These are phyloP conservation scores for Valencia hispanica DNA, from an alignment of 2,797 vertebrate genomes.

Conservation along the genomic window DNA sequence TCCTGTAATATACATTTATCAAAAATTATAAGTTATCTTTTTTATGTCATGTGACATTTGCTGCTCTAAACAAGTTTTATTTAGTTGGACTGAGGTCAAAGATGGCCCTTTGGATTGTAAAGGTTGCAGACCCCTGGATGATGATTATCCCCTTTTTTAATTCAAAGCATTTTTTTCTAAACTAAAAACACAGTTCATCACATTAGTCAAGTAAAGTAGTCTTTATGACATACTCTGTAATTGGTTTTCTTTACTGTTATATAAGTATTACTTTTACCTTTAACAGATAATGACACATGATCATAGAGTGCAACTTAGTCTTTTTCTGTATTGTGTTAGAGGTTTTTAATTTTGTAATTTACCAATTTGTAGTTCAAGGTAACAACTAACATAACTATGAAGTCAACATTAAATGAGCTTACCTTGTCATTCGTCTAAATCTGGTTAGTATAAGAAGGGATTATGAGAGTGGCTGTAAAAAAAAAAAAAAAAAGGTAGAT, in stretches of 20 bases:
- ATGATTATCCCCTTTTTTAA: neutral
- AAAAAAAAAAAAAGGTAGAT: conserved; percentile 22
- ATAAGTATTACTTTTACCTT: neutral
- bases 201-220: neutral
- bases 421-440: neutral
- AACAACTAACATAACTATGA: neutral
- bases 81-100: too few relatives aligned
- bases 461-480: neutral
- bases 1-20: too few relatives aligned
- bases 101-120: too few relatives aligned
- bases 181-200: neutral
- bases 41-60: too few relatives aligned
- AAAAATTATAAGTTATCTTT: too few relatives aligned
- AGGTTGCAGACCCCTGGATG: too few relatives aligned
- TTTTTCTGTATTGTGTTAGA: neutral
- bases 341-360: neutral
- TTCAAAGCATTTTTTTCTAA: neutral
- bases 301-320: neutral
- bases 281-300: neutral
- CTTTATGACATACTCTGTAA: neutral
- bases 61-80: too few relatives aligned
- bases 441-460: neutral
- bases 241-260: neutral
- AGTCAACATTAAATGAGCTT: neutral
- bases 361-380: neutral